phyloP scores from a whole-genome alignment of 2,888 invertebrate species.

The Sycophila texana region DNA sequence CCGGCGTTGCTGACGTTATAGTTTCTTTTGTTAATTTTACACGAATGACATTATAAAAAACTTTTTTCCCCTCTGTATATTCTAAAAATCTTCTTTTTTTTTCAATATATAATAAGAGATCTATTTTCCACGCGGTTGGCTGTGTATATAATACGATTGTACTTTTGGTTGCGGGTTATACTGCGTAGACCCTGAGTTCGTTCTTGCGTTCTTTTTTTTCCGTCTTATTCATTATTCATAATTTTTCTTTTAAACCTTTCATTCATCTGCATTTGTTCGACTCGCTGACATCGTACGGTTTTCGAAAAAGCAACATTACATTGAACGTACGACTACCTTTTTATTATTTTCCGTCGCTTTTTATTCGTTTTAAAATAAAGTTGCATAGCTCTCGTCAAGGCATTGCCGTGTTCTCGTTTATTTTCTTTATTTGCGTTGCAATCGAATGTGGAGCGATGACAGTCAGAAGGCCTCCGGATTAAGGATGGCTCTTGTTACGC shows the following conservation, averaged over 20 bases:
- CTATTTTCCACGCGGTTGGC: constrained; percentile 66
- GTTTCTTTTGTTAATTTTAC: not conserved
- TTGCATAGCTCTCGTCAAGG: constrained; percentile 51
- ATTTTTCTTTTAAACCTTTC: not conserved
- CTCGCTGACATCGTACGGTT: constrained; percentile 55
- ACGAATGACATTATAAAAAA: constrained; percentile 31
- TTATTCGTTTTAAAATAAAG: constrained; percentile 20
- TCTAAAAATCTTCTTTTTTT: constrained; percentile 1
- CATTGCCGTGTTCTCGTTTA: constrained; percentile 48
- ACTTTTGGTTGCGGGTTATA: constrained; percentile 74
- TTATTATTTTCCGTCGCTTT: not conserved
- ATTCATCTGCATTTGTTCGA: constrained; percentile 8
- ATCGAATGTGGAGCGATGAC: constrained; percentile 32
- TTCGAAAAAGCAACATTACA: constrained; percentile 15
- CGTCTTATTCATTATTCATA: constrained; percentile 15
- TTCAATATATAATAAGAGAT: constrained; percentile 50
- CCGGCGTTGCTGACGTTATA: constrained; percentile 7
- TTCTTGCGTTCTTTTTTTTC: constrained; percentile 57
- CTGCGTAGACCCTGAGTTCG: constrained; percentile 74
- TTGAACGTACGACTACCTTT: too few relatives aligned
- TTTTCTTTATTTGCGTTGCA: constrained; percentile 13
- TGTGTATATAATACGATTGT: constrained; percentile 74
- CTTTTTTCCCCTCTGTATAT: constrained; percentile 27
- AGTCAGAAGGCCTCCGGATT: constrained; percentile 52
- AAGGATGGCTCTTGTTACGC: constrained; percentile 25